Percentiles rank a stretch among this genome's conserved stretches.
These are phyloP conservation scores for Drosophila fuyamai DNA, from an alignment of 1,140 invertebrate genomes.

Conservation along the genomic window DNA sequence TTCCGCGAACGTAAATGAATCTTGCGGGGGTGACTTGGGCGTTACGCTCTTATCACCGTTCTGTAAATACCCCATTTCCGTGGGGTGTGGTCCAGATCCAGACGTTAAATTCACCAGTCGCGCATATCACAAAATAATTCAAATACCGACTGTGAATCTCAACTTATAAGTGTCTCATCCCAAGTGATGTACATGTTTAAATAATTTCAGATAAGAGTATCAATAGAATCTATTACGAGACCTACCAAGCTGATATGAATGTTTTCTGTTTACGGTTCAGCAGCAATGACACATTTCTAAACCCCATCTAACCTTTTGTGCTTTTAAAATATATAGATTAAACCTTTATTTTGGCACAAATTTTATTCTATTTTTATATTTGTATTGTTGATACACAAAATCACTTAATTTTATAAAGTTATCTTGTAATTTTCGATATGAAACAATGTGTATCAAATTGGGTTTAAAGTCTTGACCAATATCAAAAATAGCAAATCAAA, in stretches of 20 bases:
- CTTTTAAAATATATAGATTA: too few relatives aligned
- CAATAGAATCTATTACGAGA: not conserved
- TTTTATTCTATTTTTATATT: too few relatives aligned
- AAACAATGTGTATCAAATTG: too few relatives aligned
- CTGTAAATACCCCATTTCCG: slow-evolving; percentile 44
- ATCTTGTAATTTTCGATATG: too few relatives aligned
- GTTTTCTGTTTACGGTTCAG: too few relatives aligned
- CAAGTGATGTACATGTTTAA: not conserved
- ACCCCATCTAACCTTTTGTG: too few relatives aligned
- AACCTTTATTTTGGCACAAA: too few relatives aligned
- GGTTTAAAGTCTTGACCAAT: too few relatives aligned
- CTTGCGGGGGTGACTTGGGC: slow-evolving; percentile 37
- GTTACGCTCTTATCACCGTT: slow-evolving; percentile 59
- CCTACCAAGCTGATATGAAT: not conserved
- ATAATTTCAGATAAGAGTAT: too few relatives aligned
- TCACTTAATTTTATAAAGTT: too few relatives aligned
- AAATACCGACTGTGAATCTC: slow-evolving; percentile 7
- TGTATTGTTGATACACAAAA: too few relatives aligned
- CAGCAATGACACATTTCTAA: not conserved
- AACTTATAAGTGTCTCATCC: slow-evolving; percentile 12
- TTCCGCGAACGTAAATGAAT: slow-evolving; percentile 9
- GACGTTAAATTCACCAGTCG: slow-evolving; percentile 15
- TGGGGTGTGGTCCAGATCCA: slow-evolving; percentile 75
- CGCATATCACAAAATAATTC: slow-evolving; percentile 21
- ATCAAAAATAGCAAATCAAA: too few relatives aligned